These are phyloP conservation scores for Agrotis exclamationis DNA, from an alignment of 2,888 invertebrate species.

Conservation along the genomic window DNA sequence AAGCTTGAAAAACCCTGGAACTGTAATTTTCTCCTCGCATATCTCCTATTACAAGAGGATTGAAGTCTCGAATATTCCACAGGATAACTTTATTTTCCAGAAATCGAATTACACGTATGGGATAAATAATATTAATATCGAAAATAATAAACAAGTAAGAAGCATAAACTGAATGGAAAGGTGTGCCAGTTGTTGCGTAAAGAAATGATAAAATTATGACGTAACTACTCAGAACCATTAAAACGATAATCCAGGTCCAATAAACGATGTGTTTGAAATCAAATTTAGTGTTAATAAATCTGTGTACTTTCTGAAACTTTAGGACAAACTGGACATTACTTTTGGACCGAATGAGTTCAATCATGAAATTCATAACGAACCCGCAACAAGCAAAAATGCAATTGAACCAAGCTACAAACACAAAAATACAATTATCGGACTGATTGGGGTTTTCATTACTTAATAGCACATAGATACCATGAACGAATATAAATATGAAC, in stretches of 20 bases:
- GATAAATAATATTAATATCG: not conserved
- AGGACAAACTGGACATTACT: constrained; percentile 30
- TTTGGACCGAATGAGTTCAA: constrained; percentile 5
- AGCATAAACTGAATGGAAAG: not conserved
- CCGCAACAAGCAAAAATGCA: constrained; percentile 13
- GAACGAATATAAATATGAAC: not conserved
- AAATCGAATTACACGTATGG: not conserved
- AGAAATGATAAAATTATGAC: not conserved
- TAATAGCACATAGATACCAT: rapidly evolving
- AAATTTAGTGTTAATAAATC: constrained; percentile 14
- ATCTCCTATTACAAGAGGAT: not conserved
- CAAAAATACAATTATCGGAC: rapidly evolving
- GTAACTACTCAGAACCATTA: not conserved
- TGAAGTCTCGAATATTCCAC: not conserved
- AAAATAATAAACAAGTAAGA: not conserved
- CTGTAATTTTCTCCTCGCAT: not conserved
- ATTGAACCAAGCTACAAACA: not conserved
- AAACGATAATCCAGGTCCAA: constrained; percentile 31
- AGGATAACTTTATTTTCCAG: constrained; percentile 18
- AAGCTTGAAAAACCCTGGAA: constrained; percentile 19
- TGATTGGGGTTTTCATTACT: not conserved
- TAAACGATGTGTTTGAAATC: not conserved
- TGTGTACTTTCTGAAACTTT: constrained; percentile 37
- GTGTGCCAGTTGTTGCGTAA: not conserved
- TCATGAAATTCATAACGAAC: constrained; percentile 12